A percentile compares a stretch with the other conserved stretches of the same genome.
phyloP scores from a whole-genome alignment of 1,140 invertebrate genomes.

The Spodoptera frugiperda region DNA sequence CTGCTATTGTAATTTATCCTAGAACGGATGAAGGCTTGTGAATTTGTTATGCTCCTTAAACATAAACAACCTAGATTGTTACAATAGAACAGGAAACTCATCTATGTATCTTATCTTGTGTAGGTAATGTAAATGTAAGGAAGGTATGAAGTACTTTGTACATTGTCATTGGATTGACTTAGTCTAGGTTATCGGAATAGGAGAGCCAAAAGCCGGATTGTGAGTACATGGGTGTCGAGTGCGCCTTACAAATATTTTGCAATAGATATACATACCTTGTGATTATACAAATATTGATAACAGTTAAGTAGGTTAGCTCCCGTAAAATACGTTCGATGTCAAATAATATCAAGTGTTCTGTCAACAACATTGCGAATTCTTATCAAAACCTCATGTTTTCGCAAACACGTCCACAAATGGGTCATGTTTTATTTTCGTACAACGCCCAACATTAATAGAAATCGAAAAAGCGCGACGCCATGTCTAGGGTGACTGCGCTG shows the following conservation, averaged over 20 bases:
- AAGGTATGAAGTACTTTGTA: neutral
- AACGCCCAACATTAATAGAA: conserved; percentile 54
- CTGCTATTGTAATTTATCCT: conserved; percentile 50
- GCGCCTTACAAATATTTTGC: conserved; percentile 64
- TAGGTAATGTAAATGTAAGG: neutral
- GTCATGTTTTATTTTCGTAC: conserved; percentile 76
- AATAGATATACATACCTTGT: conserved; percentile 59
- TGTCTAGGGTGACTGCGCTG: conserved; percentile 62
- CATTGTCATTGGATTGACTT: conserved; percentile 30
- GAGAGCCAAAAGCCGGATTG: conserved; percentile 23
- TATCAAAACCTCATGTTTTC: conserved; percentile 76
- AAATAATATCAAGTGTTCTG: conserved; percentile 80
- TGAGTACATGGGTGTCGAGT: conserved; percentile 3
- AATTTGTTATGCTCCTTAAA: conserved; percentile 45
- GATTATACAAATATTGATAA: conserved; percentile 83
- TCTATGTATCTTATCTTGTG: conserved; percentile 20
- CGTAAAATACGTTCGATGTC: conserved; percentile 72
- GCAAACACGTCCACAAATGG: conserved; percentile 74
- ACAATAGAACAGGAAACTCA: conserved; percentile 40
- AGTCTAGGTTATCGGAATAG: conserved; percentile 27
- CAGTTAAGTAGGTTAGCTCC: conserved; percentile 81
- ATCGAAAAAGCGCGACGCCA: conserved; percentile 59
- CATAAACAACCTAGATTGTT: conserved; percentile 37
- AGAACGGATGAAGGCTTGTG: conserved; percentile 35
- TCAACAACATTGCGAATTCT: conserved; percentile 81